Evolutionary conservation across 2,113 vertebrate genomes (phyloP).

Genomic region (Paramisgurnus dabryanus): DNA sequence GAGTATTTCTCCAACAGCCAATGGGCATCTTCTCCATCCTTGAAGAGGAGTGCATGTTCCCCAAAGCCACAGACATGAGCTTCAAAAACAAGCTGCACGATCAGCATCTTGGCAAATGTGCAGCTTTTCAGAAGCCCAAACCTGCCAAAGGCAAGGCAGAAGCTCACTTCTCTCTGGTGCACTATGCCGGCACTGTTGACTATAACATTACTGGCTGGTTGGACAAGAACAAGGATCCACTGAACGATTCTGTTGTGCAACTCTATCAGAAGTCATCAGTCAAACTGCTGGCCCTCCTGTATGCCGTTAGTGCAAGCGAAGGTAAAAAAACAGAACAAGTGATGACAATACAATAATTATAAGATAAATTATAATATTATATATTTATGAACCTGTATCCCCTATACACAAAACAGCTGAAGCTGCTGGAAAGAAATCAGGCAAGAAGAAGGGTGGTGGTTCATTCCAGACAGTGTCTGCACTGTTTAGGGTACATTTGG

Average conservation of each 20-base stretch:
- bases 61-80: conserved; percentile 55
- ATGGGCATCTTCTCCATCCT: conserved; percentile 70
- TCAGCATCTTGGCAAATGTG: conserved; percentile 41
- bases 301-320: conserved; percentile 18
- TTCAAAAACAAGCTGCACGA: conserved; percentile 55
- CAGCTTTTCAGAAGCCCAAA: conserved; percentile 68
- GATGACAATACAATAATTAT: too few species aligned
- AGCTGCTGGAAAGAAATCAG: too few species aligned
- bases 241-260: conserved; percentile 75
- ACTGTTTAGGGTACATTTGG: too few species aligned
- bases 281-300: conserved; percentile 67
- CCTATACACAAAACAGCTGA: too few species aligned
- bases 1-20: conserved; percentile 63
- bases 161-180: conserved; percentile 70
- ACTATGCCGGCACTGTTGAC: conserved; percentile 75
- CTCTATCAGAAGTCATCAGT: conserved; percentile 72
- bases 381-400: too few species aligned
- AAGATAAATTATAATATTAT: too few species aligned
- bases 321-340: too few species aligned
- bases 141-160: conserved; percentile 72
- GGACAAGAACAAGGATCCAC: conserved; percentile 76
- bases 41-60: conserved; percentile 73
- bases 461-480: too few species aligned
- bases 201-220: conserved; percentile 72
- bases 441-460: too few species aligned